phyloP scores from a whole-genome alignment of 2,113 vertebrate species.

The Sitta europaea region DNA sequence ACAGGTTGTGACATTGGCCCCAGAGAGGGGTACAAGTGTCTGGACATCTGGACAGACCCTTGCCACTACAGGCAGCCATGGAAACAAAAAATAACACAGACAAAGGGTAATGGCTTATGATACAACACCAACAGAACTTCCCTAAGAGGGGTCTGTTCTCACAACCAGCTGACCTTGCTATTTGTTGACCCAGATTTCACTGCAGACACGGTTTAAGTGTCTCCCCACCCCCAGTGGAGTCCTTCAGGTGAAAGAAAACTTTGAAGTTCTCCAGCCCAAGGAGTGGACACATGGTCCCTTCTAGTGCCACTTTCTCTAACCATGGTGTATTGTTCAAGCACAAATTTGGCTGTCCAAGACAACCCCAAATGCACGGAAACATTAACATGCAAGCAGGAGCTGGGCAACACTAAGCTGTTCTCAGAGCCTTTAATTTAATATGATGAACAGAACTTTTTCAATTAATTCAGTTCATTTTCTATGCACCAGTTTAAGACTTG shows the following conservation, averaged over 20 bases:
- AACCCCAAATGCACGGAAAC: neutral
- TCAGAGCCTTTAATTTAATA: neutral
- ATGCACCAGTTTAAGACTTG: neutral
- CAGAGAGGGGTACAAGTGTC: neutral
- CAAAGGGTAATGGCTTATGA: neutral
- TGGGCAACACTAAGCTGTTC: neutral
- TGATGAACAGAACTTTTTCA: neutral
- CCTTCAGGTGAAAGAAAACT: neutral
- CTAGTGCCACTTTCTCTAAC: neutral
- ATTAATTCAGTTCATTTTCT: neutral
- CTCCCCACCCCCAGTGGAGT: rapidly evolving
- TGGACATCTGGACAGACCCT: neutral
- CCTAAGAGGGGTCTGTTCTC: neutral
- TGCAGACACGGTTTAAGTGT: neutral
- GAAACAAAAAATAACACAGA: neutral
- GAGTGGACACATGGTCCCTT: neutral
- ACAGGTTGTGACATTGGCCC: neutral
- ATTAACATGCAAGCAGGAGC: neutral
- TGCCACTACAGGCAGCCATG: neutral
- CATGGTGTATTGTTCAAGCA: neutral
- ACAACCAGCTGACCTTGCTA: neutral
- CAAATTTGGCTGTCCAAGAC: neutral
- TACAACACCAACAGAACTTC: neutral
- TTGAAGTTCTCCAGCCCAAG: neutral
- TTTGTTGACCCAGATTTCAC: neutral